phyloP scores from a whole-genome alignment of 2,888 invertebrate species.

The Syrphus vitripennis region DNA sequence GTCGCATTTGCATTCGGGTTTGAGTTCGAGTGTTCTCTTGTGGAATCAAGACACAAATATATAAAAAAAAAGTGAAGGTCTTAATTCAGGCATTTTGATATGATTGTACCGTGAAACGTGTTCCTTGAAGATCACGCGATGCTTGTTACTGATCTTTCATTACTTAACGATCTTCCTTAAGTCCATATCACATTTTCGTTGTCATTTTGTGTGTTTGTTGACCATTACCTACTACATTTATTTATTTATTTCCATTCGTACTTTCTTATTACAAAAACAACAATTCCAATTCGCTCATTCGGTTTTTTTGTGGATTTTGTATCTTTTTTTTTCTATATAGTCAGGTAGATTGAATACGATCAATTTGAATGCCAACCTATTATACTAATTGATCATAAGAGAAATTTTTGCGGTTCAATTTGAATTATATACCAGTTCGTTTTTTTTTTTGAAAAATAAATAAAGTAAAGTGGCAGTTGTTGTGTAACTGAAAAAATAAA shows the following conservation, averaged over 20 bases:
- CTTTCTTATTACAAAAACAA: constrained; percentile 32
- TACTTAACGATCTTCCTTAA: constrained; percentile 54
- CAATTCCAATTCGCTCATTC: constrained; percentile 10
- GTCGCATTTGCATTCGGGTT: neutral
- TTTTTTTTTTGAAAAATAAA: neutral
- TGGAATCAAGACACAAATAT: constrained; percentile 20
- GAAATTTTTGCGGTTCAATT: constrained; percentile 54
- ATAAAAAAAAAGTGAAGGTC: constrained; percentile 49
- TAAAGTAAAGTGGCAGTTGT: constrained; percentile 47
- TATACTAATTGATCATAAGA: constrained; percentile 44
- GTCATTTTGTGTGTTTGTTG: constrained; percentile 31
- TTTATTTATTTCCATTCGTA: constrained; percentile 6
- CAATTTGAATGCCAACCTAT: constrained; percentile 58
- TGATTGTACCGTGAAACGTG: constrained; percentile 46
- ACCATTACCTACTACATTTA: constrained; percentile 8
- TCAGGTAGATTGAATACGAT: constrained; percentile 39
- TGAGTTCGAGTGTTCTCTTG: neutral
- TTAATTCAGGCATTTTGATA: constrained; percentile 34
- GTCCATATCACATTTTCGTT: constrained; percentile 32
- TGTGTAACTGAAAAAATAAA: constrained; percentile 65
- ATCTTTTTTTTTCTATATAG: constrained; percentile 19
- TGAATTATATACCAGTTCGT: constrained; percentile 32
- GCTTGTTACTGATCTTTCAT: constrained; percentile 31
- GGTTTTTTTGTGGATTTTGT: constrained; percentile 34
- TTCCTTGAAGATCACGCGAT: constrained; percentile 62